Base-by-base conservation (phyloP, 2,888 invertebrate species). In the Mactromeris polynyma region DNA sequence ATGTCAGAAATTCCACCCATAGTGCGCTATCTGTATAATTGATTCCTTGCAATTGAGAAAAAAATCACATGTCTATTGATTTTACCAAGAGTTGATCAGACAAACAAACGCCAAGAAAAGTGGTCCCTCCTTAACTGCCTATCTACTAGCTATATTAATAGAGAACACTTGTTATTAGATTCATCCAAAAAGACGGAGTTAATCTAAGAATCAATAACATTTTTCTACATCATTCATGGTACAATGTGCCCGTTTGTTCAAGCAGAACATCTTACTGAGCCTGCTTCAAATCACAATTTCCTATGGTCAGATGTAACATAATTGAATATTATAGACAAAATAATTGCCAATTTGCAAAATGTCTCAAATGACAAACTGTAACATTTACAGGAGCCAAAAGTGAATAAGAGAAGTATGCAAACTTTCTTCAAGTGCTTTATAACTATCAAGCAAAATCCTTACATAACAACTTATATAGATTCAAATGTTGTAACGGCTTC, bases 111-210 rank as follows among this genome's bases (percentile, higher is more conserved):
- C 4, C 42, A 40, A 42, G 42, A 84, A 78, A 36, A 54, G 51
- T 51, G 9, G 36, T n/a, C 33, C 9, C 84, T 79, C 38, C 77
- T 58, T 84, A 77, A 26, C 38, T 84, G 51, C 38, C 58, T 46
- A 69, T 64, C 42, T 85, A 84, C 84, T 46, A 36, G 54, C 51
- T 46, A 40, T 78, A 84, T 77, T 84, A 84, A 54, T 84, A 84
- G 40, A 78, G 54, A 42, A 69, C 51, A 83, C 38, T 79, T 81
- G 64, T 81, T 86, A 86, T 86, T 86, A 81, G 69, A 73, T 86
- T 69, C 69, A 58, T 64, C 42, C 69, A 86, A 80, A 85, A 81
- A 69, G 81, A 81, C 51, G 51, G 46, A 81, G 73, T 80, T 81
- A 81, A 86, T 73, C n/a, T 46, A 46, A 36, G 51, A 81, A 86